Evolutionary conservation across 2,888 invertebrate species (phyloP), one percentile per base, ranked within the genome.

Genomic region (Chaitophorus viminalis): DNA sequence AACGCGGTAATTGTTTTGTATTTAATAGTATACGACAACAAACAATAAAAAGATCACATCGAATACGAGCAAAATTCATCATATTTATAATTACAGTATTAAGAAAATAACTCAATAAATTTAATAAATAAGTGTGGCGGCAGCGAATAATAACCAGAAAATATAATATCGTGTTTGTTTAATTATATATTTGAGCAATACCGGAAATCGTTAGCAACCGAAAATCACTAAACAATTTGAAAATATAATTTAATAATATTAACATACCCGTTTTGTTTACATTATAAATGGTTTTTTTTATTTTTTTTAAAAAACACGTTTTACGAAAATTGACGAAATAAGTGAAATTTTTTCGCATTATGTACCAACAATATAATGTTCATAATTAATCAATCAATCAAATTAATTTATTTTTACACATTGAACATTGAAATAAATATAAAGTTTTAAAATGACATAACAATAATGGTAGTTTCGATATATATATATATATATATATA

Each of bases 161-260:
- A 54, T 14, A 52, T 75, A 9, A 9, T 77, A 33, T 54, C 0
- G 21, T 52, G 21, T 36, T 39, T 36, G 25, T 74, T 60, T 82
- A n/a, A n/a, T n/a, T n/a, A n/a, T n/a, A n/a, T n/a, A 54, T n/a
- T 83, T 83, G 83, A 83, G 83, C 83, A 83, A 83, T 14, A 29
- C 75, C 39, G 39, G 39, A 75, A 83, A 39, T 65, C 29, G 29
- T 75, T 25, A 60, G 18, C 78, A 33, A 74, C 36, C 29, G 54
- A 74, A 33, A 74, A 82, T 54, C 33, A 70, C 25, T 31, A 72
- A 54, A 36, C n/a, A 46, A 74, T 70, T 14, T 33, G 46, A 83
- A 83, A 83, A 83, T 83, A 82, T 82, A 54, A 74, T 83, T 39
- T 17, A 79, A 36, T 77, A 77, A 33, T n/a, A 60, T 78, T 77